Evolutionary conservation across 2,888 invertebrate genomes (phyloP), one percentile per base, ranked within the genome.

Genomic region (Drosophila tanythrix): DNA sequence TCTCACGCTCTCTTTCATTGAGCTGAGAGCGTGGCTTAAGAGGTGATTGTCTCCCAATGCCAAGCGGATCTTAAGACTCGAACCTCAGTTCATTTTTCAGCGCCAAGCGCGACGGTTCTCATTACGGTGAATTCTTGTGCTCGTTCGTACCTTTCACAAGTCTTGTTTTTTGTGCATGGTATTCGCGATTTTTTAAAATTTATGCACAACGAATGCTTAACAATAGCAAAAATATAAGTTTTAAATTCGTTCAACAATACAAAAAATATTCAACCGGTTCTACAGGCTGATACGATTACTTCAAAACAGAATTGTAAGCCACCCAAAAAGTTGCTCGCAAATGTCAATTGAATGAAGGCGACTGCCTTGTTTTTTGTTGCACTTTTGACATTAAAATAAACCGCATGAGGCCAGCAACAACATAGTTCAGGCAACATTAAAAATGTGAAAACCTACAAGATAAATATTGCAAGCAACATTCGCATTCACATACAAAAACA

Each of bases 361-460:
- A 71, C 50, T 35, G 60, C 77, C 70, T 70, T 69, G 74, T 74
- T 82, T 75, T 76, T 65, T 76, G 75, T 73, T 52, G 74, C 25
- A 46, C 46, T 63, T 87, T 88, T 74, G 74, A 78, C 79, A 84
- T 77, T 79, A 76, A 79, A 68, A 69, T 55, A 74, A 80, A 75
- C 62, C 70, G 53, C 62, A 67, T 67, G 48, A 46, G 55, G 65
- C 50, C 53, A 70, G 64, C 76, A 81, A 57, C 79, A 74, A 57
- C 76, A 88, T 72, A 75, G 75, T 88, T 89, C 81, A 88, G 74
- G 64, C 74, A 78, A 74, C 90, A 77, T 74, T 52, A 61, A 77
- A 83, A 83, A 74, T 74, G 87, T 79, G 73, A 74, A 88, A 88
- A 76, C 68, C 72, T 67, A 83, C 59, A 82, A 76, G 59, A 43